Percentiles rank a stretch among this genome's conserved stretches.
phyloP scores from a whole-genome alignment of 2,888 invertebrate species.

The Nasonia oneida region DNA sequence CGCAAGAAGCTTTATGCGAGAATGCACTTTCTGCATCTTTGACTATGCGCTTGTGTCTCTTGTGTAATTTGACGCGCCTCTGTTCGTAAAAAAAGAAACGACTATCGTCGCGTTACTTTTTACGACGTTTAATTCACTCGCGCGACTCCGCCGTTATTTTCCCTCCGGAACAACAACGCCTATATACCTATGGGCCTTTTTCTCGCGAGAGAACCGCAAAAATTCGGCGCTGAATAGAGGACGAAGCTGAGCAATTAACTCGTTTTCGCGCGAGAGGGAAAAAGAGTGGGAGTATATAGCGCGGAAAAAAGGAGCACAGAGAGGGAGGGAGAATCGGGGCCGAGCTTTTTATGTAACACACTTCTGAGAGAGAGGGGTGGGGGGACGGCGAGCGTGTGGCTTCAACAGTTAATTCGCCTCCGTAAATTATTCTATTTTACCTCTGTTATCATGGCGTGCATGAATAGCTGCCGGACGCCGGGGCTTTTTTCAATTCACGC shows the following conservation, averaged over 20 bases:
- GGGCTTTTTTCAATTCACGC: conserved; percentile 7
- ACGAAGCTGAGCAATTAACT: conserved; percentile 42
- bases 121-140: neutral
- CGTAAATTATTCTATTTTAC: conserved; percentile 52
- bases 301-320: neutral
- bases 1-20: conserved; percentile 23
- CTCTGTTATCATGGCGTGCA: conserved; percentile 18
- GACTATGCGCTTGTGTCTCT: neutral
- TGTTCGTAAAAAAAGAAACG: neutral
- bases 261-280: conserved; percentile 22
- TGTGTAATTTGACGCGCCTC: neutral
- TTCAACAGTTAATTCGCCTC: conserved; percentile 43
- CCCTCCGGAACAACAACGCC: neutral
- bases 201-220: neutral
- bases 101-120: neutral
- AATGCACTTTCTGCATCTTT: conserved; percentile 43
- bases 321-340: neutral
- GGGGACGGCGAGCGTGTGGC: conserved; percentile 14
- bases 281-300: neutral
- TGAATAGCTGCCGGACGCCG: conserved; percentile 25
- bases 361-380: neutral
- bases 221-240: neutral
- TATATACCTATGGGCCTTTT: neutral
- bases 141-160: neutral
- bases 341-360: neutral